Evolutionary conservation across 2,888 invertebrate genomes (phyloP).

Genomic region (Sarcophaga carnaria): DNA sequence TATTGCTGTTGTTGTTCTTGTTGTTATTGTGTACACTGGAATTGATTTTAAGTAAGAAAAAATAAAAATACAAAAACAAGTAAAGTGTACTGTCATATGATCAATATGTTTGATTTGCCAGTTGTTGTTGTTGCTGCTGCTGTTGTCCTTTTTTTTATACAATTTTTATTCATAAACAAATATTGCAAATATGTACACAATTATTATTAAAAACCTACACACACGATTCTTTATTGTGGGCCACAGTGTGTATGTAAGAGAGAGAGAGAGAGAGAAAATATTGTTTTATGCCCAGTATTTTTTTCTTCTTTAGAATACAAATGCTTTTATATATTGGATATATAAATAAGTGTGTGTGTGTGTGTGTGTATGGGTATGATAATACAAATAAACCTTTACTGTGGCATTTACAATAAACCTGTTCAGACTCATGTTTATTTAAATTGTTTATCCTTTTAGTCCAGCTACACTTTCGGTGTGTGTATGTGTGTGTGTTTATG

Average conservation of each 20-base stretch:
- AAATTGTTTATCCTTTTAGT: neutral
- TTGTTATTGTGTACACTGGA: too few species aligned
- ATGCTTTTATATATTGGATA: too few species aligned
- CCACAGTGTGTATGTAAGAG: too few species aligned
- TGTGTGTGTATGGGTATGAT: neutral
- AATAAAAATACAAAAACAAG: neutral
- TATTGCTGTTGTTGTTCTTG: too few species aligned
- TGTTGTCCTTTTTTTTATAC: neutral
- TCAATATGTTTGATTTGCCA: neutral
- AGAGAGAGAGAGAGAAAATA: too few species aligned
- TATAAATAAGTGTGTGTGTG: neutral
- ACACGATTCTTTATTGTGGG: too few species aligned
- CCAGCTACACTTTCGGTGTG: neutral
- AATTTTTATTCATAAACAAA: neutral
- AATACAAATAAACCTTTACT: neutral
- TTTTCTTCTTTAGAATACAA: too few species aligned
- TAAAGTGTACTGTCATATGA: neutral
- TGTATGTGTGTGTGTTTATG: neutral
- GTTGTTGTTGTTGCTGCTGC: too few species aligned
- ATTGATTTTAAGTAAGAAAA: too few species aligned
- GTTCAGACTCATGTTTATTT: neutral
- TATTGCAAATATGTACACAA: neutral
- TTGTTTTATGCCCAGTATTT: too few species aligned
- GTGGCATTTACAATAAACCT: neutral
- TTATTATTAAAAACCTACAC: too few species aligned